phyloP scores from a whole-genome alignment of 2,888 invertebrate species.

The Diogma glabrata region DNA sequence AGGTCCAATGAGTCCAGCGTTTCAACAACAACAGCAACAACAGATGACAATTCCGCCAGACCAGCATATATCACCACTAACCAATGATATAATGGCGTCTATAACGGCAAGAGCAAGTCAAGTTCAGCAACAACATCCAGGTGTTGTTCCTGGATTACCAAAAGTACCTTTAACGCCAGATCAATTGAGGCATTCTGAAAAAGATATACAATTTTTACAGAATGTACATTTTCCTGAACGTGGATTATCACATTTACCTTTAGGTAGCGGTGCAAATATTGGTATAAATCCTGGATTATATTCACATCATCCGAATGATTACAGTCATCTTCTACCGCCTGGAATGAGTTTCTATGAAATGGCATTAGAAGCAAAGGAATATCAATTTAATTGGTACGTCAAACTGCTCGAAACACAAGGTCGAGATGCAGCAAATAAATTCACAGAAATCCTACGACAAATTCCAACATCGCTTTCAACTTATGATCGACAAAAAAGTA shows the following conservation, averaged over 20 bases:
- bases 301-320: conserved; percentile 21
- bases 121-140: conserved; percentile 13
- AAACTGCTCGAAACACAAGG: conserved; percentile 43
- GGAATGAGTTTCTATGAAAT: conserved; percentile 46
- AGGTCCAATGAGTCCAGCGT: conserved; percentile 10
- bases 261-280: conserved; percentile 16
- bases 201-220: conserved; percentile 45
- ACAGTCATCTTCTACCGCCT: conserved; percentile 39
- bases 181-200: conserved; percentile 23
- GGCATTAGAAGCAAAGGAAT: conserved; percentile 41
- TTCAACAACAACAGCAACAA: conserved; percentile 11
- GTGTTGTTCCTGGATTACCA: conserved; percentile 15
- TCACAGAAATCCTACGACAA: conserved; percentile 36
- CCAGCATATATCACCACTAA: conserved; percentile 10
- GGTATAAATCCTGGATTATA: neutral
- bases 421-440: conserved; percentile 44
- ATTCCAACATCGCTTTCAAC: conserved; percentile 25
- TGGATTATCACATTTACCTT: conserved; percentile 20
- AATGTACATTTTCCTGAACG: conserved; percentile 45
- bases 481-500: conserved; percentile 18
- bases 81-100: conserved; percentile 17
- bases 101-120: conserved; percentile 18
- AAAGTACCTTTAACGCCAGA: conserved; percentile 16
- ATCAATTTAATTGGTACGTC: conserved; percentile 44
- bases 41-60: conserved; percentile 3